A percentile compares a stretch with the other conserved stretches of the same genome.
Conservation (phyloP, 1,140 invertebrate species). For the Drosophila kanapiae region DNA sequence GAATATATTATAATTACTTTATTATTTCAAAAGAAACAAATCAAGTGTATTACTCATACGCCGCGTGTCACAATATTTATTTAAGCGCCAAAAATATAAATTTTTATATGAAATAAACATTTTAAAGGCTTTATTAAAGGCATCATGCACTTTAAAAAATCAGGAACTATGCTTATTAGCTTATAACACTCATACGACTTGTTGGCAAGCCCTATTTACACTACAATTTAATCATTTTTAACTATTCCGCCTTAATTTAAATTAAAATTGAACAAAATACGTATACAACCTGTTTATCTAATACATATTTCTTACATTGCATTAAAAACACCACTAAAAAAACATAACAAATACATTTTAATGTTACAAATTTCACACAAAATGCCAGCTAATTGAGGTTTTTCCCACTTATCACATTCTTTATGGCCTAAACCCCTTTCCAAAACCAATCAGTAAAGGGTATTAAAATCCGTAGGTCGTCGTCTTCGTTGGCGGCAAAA, state of each 20-base stretch:
- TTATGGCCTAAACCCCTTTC: conserved; percentile 21
- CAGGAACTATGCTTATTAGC: neutral
- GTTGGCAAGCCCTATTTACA: neutral
- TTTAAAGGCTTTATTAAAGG: neutral
- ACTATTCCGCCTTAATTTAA: neutral
- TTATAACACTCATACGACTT: neutral
- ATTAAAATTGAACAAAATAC: too few species aligned
- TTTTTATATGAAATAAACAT: neutral
- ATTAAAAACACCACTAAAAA: neutral
- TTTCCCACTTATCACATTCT: conserved; percentile 16
- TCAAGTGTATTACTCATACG: neutral
- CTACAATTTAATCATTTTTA: rapidly evolving
- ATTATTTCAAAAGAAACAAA: neutral
- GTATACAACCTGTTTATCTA: too few species aligned
- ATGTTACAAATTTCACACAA: neutral
- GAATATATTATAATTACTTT: too few species aligned
- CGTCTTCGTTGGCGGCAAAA: conserved; percentile 44
- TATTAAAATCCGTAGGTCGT: conserved; percentile 69
- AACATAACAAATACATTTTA: conserved; percentile 1
- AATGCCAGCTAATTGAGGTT: neutral
- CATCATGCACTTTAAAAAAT: neutral
- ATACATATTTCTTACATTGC: neutral
- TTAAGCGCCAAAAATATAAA: neutral
- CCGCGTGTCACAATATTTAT: neutral
- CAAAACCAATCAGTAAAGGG: conserved; percentile 15